Conservation (phyloP, 92 coral and sea anemone genomes). For the Actinernus sp. region DNA sequence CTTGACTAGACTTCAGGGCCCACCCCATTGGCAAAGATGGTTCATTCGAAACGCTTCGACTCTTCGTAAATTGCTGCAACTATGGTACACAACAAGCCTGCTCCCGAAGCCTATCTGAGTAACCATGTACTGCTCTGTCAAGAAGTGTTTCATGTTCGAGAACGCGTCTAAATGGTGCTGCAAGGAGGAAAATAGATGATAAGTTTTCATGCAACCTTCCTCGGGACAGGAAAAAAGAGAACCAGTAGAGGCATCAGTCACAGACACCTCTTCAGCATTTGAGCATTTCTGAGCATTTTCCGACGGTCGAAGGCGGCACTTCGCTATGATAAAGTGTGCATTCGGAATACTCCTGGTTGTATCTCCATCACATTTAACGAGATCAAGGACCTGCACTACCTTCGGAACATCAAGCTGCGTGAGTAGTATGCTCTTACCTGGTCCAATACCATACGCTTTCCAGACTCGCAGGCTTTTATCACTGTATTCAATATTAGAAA, state of each 20-base stretch:
- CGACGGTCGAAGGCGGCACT: conserved; percentile 15
- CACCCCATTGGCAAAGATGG: too few species aligned
- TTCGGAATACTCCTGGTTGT: not conserved
- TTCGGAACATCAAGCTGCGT: not conserved
- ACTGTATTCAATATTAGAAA: conserved; percentile 7
- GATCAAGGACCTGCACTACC: conserved; percentile 8
- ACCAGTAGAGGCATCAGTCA: conserved; percentile 21
- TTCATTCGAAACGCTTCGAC: too few species aligned
- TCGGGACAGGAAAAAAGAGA: conserved; percentile 11
- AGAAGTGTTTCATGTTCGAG: conserved; percentile 9
- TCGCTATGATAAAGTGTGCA: conserved; percentile 16
- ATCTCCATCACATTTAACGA: conserved; percentile 4
- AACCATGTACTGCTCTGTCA: conserved; percentile 2
- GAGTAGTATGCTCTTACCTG: conserved; percentile 5
- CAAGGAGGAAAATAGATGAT: conserved; percentile 1
- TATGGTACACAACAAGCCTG: too few species aligned
- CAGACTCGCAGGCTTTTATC: conserved; percentile 17
- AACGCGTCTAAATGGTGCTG: conserved; percentile 4
- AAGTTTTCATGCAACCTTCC: conserved; percentile 13
- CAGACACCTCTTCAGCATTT: conserved; percentile 32
- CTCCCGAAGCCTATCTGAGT: conserved; percentile 4
- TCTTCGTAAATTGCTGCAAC: too few species aligned
- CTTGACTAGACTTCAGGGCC: conserved; percentile 33
- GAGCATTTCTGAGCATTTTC: conserved; percentile 18
- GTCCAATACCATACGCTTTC: conserved; percentile 28